Evolutionary conservation across 2,888 invertebrate species (phyloP).

Genomic region (Hydraecia micacea): DNA sequence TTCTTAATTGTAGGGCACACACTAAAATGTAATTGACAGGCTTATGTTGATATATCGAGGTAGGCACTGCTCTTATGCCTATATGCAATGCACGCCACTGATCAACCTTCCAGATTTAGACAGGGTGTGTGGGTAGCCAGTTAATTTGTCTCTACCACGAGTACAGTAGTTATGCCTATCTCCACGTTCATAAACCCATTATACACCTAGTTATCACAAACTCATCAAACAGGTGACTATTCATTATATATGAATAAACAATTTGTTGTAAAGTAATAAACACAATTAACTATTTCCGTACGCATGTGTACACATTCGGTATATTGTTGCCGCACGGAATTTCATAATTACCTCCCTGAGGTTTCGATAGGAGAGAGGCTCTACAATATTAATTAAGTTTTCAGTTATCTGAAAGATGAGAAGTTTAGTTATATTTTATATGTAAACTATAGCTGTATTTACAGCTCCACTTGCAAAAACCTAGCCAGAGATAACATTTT

Average conservation of each 20-base stretch:
- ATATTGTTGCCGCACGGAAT: constrained; percentile 43
- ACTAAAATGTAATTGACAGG: too few relatives aligned
- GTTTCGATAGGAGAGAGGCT: constrained; percentile 31
- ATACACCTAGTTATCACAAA: neutral
- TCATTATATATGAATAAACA: constrained; percentile 19
- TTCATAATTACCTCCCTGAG: constrained; percentile 53
- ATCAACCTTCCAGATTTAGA: too few relatives aligned
- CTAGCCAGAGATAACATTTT: too few relatives aligned
- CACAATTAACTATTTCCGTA: constrained; percentile 24
- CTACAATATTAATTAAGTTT: constrained; percentile 63
- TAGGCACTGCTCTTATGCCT: too few relatives aligned
- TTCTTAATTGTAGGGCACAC: too few relatives aligned
- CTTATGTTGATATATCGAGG: too few relatives aligned
- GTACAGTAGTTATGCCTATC: too few relatives aligned
- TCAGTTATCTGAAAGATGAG: constrained; percentile 30
- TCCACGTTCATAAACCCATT: neutral
- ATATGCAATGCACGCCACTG: too few relatives aligned
- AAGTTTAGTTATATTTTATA: constrained; percentile 27
- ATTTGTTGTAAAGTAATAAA: constrained; percentile 25
- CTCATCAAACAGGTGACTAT: neutral
- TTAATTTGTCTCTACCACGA: too few relatives aligned
- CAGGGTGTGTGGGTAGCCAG: too few relatives aligned
- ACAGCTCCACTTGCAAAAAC: too few relatives aligned
- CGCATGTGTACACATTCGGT: constrained; percentile 11
- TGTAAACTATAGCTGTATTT: too few relatives aligned